A percentile compares a stretch with the other conserved stretches of the same genome.
phyloP scores from a whole-genome alignment of 2,888 invertebrate genomes.

The Drosophila kambysellisi region DNA sequence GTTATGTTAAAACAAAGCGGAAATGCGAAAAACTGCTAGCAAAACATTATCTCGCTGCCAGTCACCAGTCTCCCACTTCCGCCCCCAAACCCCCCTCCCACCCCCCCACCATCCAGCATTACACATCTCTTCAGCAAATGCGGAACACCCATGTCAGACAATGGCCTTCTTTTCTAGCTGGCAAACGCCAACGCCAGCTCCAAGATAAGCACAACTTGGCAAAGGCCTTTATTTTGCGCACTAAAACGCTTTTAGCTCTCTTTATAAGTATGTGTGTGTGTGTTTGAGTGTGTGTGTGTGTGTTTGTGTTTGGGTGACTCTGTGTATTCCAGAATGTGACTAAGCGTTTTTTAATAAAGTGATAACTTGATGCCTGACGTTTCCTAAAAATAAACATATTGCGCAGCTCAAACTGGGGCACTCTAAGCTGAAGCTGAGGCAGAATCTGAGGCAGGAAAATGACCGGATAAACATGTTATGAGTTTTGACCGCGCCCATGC shows the following conservation, averaged over 20 bases:
- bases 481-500: constrained; percentile 39
- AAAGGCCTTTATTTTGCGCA: constrained; percentile 59
- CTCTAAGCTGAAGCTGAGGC: not conserved
- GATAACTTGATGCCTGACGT: constrained; percentile 78
- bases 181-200: constrained; percentile 46
- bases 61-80: constrained; percentile 6
- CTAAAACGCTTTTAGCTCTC: constrained; percentile 48
- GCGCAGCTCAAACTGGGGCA: constrained; percentile 8
- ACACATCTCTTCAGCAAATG: constrained; percentile 18
- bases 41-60: constrained; percentile 51
- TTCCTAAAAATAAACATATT: constrained; percentile 72
- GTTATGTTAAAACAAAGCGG: constrained; percentile 81
- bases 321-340: constrained; percentile 55
- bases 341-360: constrained; percentile 79
- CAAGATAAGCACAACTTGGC: constrained; percentile 76
- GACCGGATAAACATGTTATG: constrained; percentile 41
- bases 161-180: constrained; percentile 47
- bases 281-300: not conserved
- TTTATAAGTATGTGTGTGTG: constrained; percentile 3
- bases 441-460: constrained; percentile 18
- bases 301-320: constrained; percentile 38
- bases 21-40: constrained; percentile 67
- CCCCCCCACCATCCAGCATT: not conserved
- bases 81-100: not conserved
- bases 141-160: constrained; percentile 53